Base-by-base conservation (phyloP, 2,113 vertebrate species). In the Tapirus terrestris region DNA sequence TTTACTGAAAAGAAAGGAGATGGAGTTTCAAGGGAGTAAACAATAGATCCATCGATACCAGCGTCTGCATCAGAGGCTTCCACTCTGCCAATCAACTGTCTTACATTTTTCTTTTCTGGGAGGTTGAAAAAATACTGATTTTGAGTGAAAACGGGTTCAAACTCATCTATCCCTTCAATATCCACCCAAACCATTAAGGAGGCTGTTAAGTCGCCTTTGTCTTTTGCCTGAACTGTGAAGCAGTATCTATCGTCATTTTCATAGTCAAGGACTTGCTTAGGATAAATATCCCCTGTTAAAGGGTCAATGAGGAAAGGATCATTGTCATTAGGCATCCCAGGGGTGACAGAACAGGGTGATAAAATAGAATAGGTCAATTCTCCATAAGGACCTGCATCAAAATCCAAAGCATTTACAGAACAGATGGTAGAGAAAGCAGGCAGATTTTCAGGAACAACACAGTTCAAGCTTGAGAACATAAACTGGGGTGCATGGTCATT, bases 401-500 rank as follows among this genome's bases (percentile, higher is more conserved):
- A 99, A 98, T 99, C 99, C 56, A 99, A 61, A 7, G 99, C 99
- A n/a, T 97, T 98, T 91, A 99, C 97, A 5, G 99, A 96, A 6
- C 99, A 99, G 21, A 99, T 88, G 10, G 97, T 99, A 77, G 99
- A 99, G 96, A 99, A 99, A 0, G 98, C 94, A 1, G 99, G 99
- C 39, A 99, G 98, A 96, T 99, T 99, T 98, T 99, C 99, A 91
- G 97, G 97, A 83, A 99, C 98, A 0, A 75, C 94, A 70, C 99
- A 99, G 96, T 98, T 99, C 53, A 99, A 43, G 53, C 94, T 98
- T 0, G 99, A 98, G 95, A 99, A 99, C 96, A 99, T 90, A 95
- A 99, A 99, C 89, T 99, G 98, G 0, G 99, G 99, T 16, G 97
- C 93, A 56, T 99, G 99, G 96, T 99, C 99, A 21, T 99, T 99